Base-by-base conservation (phyloP, 2,888 invertebrate genomes). In the Napeogenes sylphis region DNA sequence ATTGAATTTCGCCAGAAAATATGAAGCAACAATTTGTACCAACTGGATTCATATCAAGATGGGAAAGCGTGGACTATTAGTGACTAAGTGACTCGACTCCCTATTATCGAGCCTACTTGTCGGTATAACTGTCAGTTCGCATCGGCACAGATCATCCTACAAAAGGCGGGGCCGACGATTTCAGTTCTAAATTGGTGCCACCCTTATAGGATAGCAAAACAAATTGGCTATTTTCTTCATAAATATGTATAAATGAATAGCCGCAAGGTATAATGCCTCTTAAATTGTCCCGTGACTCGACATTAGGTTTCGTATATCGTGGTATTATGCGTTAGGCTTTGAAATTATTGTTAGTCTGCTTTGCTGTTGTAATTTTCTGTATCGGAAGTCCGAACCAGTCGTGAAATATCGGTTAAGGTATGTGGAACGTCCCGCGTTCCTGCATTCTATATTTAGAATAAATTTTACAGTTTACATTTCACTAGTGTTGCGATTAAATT, bases 221-320 rank as follows among this genome's bases (percentile, higher is more conserved):
- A 74, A 76, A 79, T 79, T 77, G 81, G 74, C 83, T 80, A 79
- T 79, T 78, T 74, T 77, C 81, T 82, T 80, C 83, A 86, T 84
- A 85, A 84, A 84, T 82, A 84, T 85, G 82, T 82, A 82, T 81
- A 80, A 78, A 78, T 73, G 79, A 77, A 78, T 79, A 74, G 82
- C 84, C 76, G 73, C 72, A 74, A 81, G 84, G 74, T 73, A 74
- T 85, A 83, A 84, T 82, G 82, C 77, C 75, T 73, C 78, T 78
- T 82, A 84, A 84, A 87, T 82, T 83, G 84, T 84, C 73, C 70
- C 77, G 76, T 79, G 81, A 78, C 76, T 62, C 62, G 81, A 78
- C 76, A 62, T 64, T 61, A 57, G 63, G 56, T 67, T 58, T 59
- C 61, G 58, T 65, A 67, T 62, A 66, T 68, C 58, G 47, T 61